Base-by-base conservation (phyloP, 2,113 vertebrate species). In the Micromys minutus region DNA sequence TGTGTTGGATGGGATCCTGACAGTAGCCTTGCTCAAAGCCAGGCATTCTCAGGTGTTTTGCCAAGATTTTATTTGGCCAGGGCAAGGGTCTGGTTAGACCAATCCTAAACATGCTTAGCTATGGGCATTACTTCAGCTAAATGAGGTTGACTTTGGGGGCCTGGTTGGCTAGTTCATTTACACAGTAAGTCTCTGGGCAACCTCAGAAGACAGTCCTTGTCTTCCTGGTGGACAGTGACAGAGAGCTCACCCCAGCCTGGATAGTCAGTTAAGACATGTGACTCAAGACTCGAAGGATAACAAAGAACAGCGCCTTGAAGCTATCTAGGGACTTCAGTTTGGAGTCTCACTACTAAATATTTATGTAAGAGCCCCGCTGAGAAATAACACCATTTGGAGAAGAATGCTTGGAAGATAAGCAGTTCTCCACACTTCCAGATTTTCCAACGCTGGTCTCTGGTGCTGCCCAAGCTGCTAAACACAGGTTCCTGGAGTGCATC, bases 11-110 rank as follows among this genome's bases (percentile, higher is more conserved):
- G 0, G 50, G 75, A 39, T 97, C 97, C 97, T 97, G 96, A 97
- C 97, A 93, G 97, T 97, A 97, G 97, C 95, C 19, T 29, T 95
- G 95, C 94, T 96, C 95, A 95, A 93, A 97, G 94, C 96, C 96
- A 97, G 94, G 93, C 94, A 93, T 87, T 96, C 95, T 93, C 65
- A 55, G 87, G 91, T 86, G 79, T 47, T 89, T 91, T 94, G 95
- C 96, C 97, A 97, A 97, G 89, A 91, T 93, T 97, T 95, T 95
- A 95, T 96, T 94, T 96, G 95, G 91, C 94, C 42, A 89, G 91
- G 95, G 93, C 79, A 93, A 97, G 87, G 79, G 91, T 93, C 96
- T 96, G 94, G 94, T 94, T 96, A 94, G 92, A 90, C 93, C 96
- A 47, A 75, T 94, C 89, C 94, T 87, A 87, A 93, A 89, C 57